Evolutionary conservation across 2,113 vertebrate species (phyloP).

Genomic region (Oryzias woworae): DNA sequence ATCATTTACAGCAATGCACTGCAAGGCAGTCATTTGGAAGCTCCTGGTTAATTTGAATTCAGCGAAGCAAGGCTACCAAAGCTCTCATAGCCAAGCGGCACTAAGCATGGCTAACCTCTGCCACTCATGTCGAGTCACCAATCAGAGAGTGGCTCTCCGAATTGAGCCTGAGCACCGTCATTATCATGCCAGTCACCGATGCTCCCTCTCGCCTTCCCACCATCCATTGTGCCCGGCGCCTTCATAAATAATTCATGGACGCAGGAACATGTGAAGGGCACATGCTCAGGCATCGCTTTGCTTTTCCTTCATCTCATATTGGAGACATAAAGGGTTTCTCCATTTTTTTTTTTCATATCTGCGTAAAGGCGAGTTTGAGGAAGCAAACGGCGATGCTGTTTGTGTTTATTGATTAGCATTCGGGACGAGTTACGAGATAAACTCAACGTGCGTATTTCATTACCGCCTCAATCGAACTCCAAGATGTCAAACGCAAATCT

Average conservation of each 20-base stretch:
- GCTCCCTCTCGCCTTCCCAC: conserved; percentile 37
- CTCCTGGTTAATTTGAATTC: conserved; percentile 45
- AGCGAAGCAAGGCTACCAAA: neutral
- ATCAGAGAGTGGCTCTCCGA: conserved; percentile 39
- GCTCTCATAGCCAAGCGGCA: conserved; percentile 9
- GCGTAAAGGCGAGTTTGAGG: neutral
- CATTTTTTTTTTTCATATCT: neutral
- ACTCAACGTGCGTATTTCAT: conserved; percentile 42
- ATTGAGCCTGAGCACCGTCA: conserved; percentile 41
- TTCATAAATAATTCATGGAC: conserved; percentile 64
- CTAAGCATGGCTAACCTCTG: conserved; percentile 36
- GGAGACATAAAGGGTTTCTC: conserved; percentile 15
- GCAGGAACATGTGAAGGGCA: conserved; percentile 54
- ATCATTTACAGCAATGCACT: conserved; percentile 52
- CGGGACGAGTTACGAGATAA: conserved; percentile 19
- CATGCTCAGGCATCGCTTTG: conserved; percentile 33
- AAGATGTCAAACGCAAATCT: conserved; percentile 64
- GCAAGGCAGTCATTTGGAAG: conserved; percentile 40
- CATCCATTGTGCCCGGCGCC: conserved; percentile 43
- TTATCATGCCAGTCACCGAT: conserved; percentile 51
- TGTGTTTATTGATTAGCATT: conserved; percentile 17
- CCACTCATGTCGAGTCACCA: conserved; percentile 47
- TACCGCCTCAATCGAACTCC: conserved; percentile 52
- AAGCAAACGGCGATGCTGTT: neutral
- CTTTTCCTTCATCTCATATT: conserved; percentile 18